Percentiles rank a stretch among this genome's conserved stretches.
Evolutionary conservation across 1,140 invertebrate species (phyloP).

Genomic region (Dreissena rostriformis): DNA sequence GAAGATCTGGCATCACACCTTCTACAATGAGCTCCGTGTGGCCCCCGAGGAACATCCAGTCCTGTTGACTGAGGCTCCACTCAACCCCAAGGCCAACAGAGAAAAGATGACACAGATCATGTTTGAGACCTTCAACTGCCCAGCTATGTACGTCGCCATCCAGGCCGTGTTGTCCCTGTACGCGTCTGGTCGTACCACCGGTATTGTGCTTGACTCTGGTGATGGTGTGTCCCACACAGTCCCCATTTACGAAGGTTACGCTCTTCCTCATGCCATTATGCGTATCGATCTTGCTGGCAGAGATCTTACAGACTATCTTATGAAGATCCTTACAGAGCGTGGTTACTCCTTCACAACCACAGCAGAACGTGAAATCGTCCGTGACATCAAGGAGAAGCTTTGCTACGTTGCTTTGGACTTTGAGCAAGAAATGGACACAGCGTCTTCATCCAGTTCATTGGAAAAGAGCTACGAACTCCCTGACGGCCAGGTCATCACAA

Average conservation of each 20-base stretch:
- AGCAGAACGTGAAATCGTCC: too few species aligned
- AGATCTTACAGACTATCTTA: too few species aligned
- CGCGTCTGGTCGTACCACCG: conserved; percentile 95
- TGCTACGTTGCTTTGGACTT: too few species aligned
- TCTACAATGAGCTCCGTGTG: conserved; percentile 91
- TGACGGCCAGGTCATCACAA: too few species aligned
- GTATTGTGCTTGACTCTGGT: conserved; percentile 94
- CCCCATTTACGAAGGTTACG: conserved; percentile 92
- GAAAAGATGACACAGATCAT: conserved; percentile 92
- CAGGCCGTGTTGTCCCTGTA: conserved; percentile 93
- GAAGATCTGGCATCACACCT: conserved; percentile 87
- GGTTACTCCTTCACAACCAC: too few species aligned
- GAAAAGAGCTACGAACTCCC: too few species aligned
- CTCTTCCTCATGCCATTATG: conserved; percentile 87
- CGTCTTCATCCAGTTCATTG: too few species aligned
- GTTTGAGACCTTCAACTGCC: conserved; percentile 89
- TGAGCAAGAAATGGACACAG: too few species aligned
- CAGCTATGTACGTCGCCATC: conserved; percentile 96
- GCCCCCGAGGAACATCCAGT: conserved; percentile 79
- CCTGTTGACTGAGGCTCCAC: conserved; percentile 76
- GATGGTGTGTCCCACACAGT: conserved; percentile 95
- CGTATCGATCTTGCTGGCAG: too few species aligned
- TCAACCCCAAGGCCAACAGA: conserved; percentile 78
- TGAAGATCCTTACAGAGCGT: too few species aligned
- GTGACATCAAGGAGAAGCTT: too few species aligned